Evolutionary conservation across 2,888 invertebrate species (phyloP).

Genomic region (Lasioglossum figueresi): DNA sequence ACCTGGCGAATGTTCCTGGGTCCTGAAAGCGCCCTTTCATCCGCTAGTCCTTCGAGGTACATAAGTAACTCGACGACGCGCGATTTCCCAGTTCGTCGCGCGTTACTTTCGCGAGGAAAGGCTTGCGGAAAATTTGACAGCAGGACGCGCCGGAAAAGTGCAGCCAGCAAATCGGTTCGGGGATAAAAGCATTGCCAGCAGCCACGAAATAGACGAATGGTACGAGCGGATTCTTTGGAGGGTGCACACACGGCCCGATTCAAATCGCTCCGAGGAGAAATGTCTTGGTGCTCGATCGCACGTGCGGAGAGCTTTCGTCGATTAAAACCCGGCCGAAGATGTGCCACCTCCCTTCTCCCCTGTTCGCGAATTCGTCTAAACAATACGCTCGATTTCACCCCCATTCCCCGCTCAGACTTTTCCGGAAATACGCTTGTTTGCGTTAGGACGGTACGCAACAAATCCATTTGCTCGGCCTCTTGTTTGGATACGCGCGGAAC

Average conservation of each 20-base stretch:
- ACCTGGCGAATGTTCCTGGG: background rate
- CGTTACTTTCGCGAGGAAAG: background rate
- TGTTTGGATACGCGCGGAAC: background rate
- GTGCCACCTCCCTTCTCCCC: fast-evolving
- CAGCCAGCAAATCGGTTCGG: background rate
- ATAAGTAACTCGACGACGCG: background rate
- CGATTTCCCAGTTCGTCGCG: conserved; percentile 9
- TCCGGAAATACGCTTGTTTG: background rate
- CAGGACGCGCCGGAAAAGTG: background rate
- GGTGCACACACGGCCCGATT: conserved; percentile 36
- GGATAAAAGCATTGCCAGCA: conserved; percentile 5
- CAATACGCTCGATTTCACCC: background rate
- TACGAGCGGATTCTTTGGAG: conserved; percentile 44
- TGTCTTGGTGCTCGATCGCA: conserved; percentile 54
- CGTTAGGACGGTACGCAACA: conserved; percentile 1
- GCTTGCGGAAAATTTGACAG: conserved; percentile 13
- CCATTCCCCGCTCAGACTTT: background rate
- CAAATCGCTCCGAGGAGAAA: conserved; percentile 53
- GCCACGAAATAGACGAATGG: conserved; percentile 47
- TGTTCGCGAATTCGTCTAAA: background rate
- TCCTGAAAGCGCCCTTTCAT: conserved; percentile 6
- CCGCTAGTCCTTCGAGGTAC: background rate
- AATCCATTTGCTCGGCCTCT: background rate
- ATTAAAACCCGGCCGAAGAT: conserved; percentile 36
- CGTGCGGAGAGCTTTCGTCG: conserved; percentile 65